These are phyloP conservation scores for Melanaphis sacchari DNA, from an alignment of 1,140 invertebrate genomes.

Conservation along the genomic window DNA sequence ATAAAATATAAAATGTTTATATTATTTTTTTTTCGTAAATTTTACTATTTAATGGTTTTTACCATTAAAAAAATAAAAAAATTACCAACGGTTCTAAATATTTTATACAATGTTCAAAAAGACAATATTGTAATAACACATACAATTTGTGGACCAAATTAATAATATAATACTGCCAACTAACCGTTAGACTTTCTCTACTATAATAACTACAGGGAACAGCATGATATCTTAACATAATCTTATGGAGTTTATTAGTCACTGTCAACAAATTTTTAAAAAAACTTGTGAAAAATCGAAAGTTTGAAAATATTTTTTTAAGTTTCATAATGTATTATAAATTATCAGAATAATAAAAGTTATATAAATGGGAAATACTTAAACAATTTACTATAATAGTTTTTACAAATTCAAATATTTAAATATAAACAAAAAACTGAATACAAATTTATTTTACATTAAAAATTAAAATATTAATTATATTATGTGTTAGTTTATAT, in stretches of 20 bases:
- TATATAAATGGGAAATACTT: background rate
- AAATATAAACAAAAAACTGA: background rate
- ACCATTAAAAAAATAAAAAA: background rate
- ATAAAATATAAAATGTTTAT: too few species aligned
- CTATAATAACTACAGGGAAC: background rate
- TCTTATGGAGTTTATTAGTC: conserved; percentile 11
- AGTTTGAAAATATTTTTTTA: background rate
- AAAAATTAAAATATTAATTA: background rate
- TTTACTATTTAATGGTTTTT: background rate
- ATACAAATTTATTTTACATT: background rate
- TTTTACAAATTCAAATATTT: background rate
- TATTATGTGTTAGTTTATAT: background rate
- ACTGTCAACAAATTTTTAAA: background rate
- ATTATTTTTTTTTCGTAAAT: too few species aligned
- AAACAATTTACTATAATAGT: background rate
- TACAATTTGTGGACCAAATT: background rate
- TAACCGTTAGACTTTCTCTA: conserved; percentile 35
- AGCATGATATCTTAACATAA: conserved; percentile 5
- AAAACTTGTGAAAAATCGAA: background rate
- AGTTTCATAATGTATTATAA: background rate
- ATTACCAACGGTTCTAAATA: background rate
- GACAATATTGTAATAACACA: background rate
- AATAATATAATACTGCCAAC: background rate
- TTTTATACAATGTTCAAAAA: background rate
- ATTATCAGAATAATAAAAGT: background rate